Evolutionary conservation across 2,113 vertebrate genomes (phyloP).

Genomic region (Lagenorhynchus albirostris): DNA sequence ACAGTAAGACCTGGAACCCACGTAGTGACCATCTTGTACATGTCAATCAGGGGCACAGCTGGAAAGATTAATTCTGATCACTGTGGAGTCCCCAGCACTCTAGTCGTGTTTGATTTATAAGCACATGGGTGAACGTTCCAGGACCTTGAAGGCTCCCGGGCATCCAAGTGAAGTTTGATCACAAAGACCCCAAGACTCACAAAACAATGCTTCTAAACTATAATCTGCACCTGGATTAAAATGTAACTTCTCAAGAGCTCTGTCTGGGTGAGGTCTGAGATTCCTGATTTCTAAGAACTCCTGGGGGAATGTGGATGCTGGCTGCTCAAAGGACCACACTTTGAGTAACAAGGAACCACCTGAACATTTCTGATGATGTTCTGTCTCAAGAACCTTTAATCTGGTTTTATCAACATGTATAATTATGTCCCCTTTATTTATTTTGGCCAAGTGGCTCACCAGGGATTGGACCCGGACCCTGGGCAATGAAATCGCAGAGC

Average conservation of each 20-base stretch:
- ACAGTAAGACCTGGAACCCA: neutral
- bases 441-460: too few relatives aligned
- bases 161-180: neutral
- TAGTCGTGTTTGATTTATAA: neutral
- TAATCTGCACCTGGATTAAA: neutral
- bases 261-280: neutral
- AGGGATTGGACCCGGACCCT: too few relatives aligned
- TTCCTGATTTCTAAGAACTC: neutral
- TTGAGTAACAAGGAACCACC: neutral
- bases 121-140: neutral
- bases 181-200: neutral
- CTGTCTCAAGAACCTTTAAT: neutral
- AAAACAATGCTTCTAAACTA: neutral
- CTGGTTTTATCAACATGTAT: neutral
- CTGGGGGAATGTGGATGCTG: neutral
- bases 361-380: neutral
- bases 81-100: neutral
- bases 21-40: too few relatives aligned
- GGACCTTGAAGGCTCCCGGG: fast-evolving
- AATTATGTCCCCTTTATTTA: neutral
- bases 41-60: neutral
- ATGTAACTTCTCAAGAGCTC: neutral
- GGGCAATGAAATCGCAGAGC: too few relatives aligned
- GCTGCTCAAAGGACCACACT: neutral
- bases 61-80: neutral